A percentile compares a stretch with the other conserved stretches of the same genome.
Evolutionary conservation across 1,140 invertebrate genomes (phyloP).

Genomic region (Hypsibius dujardini): DNA sequence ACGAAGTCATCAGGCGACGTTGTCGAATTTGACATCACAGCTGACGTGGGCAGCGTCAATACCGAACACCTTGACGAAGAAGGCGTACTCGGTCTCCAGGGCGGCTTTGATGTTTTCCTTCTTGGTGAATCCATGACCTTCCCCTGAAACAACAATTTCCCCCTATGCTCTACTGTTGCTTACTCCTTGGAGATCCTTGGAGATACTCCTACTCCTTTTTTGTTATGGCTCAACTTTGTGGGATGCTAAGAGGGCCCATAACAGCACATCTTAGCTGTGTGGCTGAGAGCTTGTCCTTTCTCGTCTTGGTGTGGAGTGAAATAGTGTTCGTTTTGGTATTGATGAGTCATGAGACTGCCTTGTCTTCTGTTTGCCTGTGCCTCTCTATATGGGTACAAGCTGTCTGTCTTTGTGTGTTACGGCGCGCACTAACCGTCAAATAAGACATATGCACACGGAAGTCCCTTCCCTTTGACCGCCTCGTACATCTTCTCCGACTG

Average conservation of each 20-base stretch:
- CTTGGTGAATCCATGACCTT: constrained; percentile 33
- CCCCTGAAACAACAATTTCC: constrained; percentile 25
- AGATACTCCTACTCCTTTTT: too few species aligned
- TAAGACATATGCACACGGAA: constrained; percentile 29
- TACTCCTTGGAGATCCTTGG: too few species aligned
- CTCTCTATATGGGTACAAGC: too few species aligned
- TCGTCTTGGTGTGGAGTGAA: too few species aligned
- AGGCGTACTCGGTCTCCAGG: constrained; percentile 32
- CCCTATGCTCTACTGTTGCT: too few species aligned
- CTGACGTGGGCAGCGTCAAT: constrained; percentile 27
- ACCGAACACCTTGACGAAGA: constrained; percentile 31
- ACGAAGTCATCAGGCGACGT: not conserved
- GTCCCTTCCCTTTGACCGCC: constrained; percentile 28
- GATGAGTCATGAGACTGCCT: too few species aligned
- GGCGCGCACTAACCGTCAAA: constrained; percentile 29
- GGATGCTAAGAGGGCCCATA: too few species aligned
- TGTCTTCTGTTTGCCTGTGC: too few species aligned
- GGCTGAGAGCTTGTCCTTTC: too few species aligned
- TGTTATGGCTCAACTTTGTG: too few species aligned
- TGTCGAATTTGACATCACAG: not conserved
- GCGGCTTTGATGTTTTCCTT: constrained; percentile 31
- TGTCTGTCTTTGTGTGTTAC: not conserved
- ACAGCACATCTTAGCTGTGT: too few species aligned
- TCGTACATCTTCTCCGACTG: constrained; percentile 32
- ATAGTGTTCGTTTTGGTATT: too few species aligned